These are phyloP conservation scores for Stegodyphus mimosarum DNA, from an alignment of 1,140 invertebrate species.

Conservation along the genomic window DNA sequence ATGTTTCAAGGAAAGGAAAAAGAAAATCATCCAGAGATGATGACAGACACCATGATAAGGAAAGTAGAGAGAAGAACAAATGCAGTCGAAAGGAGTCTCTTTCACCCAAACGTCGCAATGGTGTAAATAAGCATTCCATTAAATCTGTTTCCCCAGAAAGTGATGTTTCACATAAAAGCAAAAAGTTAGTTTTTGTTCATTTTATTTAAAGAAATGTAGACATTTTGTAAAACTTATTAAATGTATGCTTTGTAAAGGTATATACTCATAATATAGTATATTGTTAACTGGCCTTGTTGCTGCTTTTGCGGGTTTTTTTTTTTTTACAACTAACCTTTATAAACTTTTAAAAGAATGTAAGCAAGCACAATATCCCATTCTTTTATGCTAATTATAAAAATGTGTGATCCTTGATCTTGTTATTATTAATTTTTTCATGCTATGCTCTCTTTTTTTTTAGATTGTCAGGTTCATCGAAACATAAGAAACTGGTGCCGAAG, in stretches of 20 bases:
- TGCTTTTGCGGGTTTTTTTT: too few relatives aligned
- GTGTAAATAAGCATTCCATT: background rate
- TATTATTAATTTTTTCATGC: background rate
- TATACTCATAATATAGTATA: too few relatives aligned
- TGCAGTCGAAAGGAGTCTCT: background rate
- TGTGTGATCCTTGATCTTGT: too few relatives aligned
- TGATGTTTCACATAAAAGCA: conserved; percentile 21
- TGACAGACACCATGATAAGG: background rate
- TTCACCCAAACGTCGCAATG: conserved; percentile 25
- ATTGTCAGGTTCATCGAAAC: conserved; percentile 3
- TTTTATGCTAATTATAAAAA: too few relatives aligned
- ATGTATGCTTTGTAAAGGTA: too few relatives aligned
- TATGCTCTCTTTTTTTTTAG: background rate
- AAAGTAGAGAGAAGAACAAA: background rate
- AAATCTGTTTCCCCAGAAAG: background rate
- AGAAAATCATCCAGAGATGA: background rate
- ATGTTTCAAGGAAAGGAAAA: background rate
- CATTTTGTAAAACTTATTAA: too few relatives aligned
- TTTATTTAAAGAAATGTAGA: too few relatives aligned
- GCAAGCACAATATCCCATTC: too few relatives aligned
- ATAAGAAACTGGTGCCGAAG: conserved; percentile 4
- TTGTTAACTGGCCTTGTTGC: too few relatives aligned
- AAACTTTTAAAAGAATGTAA: too few relatives aligned
- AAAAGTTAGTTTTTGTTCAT: background rate
- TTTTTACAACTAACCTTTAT: too few relatives aligned